A percentile compares a stretch with the other conserved stretches of the same genome.
Conservation (phyloP, 1,140 invertebrate genomes). For the Panagrolaimus sp. region DNA sequence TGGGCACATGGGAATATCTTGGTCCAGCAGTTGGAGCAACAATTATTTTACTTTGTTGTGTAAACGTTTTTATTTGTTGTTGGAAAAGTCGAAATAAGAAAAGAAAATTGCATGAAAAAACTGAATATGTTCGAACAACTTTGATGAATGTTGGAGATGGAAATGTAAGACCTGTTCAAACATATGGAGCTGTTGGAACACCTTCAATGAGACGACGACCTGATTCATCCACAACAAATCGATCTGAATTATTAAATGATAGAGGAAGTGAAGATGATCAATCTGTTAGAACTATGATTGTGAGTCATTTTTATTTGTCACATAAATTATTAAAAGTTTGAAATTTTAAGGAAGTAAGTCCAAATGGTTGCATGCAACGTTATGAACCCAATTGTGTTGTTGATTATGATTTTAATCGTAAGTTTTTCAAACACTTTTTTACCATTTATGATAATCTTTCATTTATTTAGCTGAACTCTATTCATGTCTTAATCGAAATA, state of each 20-base stretch:
- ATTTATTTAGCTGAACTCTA: slow-evolving; percentile 7
- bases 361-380: slow-evolving; percentile 43
- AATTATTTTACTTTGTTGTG: slow-evolving; percentile 3
- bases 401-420: slow-evolving; percentile 47
- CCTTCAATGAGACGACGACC: slow-evolving; percentile 25
- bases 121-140: slow-evolving; percentile 34
- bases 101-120: slow-evolving; percentile 48
- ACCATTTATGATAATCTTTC: neutral
- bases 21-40: neutral
- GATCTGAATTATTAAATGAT: slow-evolving; percentile 41
- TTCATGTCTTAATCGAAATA: slow-evolving; percentile 14
- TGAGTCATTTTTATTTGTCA: slow-evolving; percentile 23
- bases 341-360: slow-evolving; percentile 47
- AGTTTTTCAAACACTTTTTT: slow-evolving; percentile 8
- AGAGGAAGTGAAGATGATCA: slow-evolving; percentile 47
- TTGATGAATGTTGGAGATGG: slow-evolving; percentile 26
- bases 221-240: slow-evolving; percentile 38
- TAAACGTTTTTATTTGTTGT: neutral
- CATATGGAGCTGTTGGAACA: slow-evolving; percentile 51
- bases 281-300: slow-evolving; percentile 57
- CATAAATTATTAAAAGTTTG: neutral
- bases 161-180: slow-evolving; percentile 48
- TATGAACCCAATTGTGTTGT: slow-evolving; percentile 46
- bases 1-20: neutral
- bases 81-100: slow-evolving; percentile 27